Base-by-base conservation (phyloP, 2,797 vertebrate species). In the Danio jaintianensis region DNA sequence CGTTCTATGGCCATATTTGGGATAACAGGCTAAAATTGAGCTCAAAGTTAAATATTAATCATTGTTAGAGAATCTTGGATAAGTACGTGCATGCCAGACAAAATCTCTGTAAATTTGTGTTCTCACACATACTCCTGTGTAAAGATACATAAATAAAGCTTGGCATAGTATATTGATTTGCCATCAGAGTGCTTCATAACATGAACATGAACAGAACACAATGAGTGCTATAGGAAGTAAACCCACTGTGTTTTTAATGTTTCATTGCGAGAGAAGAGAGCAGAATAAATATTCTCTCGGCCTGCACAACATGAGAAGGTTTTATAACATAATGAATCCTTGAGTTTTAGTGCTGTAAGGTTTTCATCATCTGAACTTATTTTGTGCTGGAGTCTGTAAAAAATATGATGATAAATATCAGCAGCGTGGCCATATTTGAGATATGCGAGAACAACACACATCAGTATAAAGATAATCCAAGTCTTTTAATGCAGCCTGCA, bases 31-130 rank as follows among this genome's bases (percentile, higher is more conserved):
- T 20, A 79, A 82, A 84, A 85, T 62, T 79, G 82, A 59, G 1
- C 12, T 47, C 56, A 50, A n/a, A 59, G 88, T 93, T 88, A 94
- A 94, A 93, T 70, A 92, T 93, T 93, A 79, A 84, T 69, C 62
- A 29, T n/a, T 6, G 61, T 55, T 52, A n/a, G 43, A 47, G 22
- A 58, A 36, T 63, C 56, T 62, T 8, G 5, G 5, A 42, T 42
- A 47, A 59, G 64, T n/a, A 52, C 38, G 48, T 53, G 71, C 20
- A 13, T 45, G 45, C 12, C 9, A 64, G 7, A 56, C 56, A 62
- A 36, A 12, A 38, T 43, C 12, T 40, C 8, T 62, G 29, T 22
- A 16, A 45, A 8, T 52, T 53, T 59, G 7, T 78, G 22, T 59
- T 69, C 8, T 22, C 53, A 78, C 66, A 70, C 36, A 4, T 43